Evolutionary conservation across 2,888 invertebrate genomes (phyloP).

Genomic region (Metallyticus violacea): DNA sequence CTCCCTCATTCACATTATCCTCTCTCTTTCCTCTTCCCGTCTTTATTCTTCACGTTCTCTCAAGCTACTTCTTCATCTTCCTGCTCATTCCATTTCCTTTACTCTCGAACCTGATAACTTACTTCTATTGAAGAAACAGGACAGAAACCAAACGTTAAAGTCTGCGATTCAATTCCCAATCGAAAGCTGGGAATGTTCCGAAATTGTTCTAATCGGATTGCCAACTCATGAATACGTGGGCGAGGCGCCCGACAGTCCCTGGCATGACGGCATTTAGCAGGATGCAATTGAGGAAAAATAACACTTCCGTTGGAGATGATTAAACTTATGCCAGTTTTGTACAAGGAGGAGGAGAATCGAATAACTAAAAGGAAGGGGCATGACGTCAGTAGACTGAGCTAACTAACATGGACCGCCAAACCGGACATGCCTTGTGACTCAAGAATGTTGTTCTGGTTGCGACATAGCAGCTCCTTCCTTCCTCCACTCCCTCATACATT

Average conservation of each 20-base stretch:
- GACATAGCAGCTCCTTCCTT: background rate
- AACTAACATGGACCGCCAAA: slow-evolving; percentile 2
- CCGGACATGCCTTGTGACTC: slow-evolving; percentile 16
- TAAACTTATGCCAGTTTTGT: background rate
- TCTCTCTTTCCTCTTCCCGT: too few species aligned
- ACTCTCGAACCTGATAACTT: too few species aligned
- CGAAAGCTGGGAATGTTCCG: too few species aligned
- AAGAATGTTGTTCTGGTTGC: background rate
- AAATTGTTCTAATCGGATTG: too few species aligned
- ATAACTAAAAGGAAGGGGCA: background rate
- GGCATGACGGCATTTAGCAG: background rate
- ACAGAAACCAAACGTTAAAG: too few species aligned
- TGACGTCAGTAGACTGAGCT: background rate
- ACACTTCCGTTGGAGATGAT: background rate
- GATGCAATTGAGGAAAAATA: background rate
- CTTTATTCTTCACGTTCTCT: too few species aligned
- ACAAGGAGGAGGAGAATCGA: background rate
- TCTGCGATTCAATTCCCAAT: too few species aligned
- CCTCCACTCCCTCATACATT: background rate
- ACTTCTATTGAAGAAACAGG: too few species aligned
- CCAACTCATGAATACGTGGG: too few species aligned
- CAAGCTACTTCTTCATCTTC: too few species aligned
- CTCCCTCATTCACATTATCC: too few species aligned
- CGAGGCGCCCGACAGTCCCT: background rate
- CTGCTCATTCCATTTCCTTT: too few species aligned